Percentiles rank a stretch among this genome's conserved stretches.
phyloP scores from a whole-genome alignment of 2,113 vertebrate species.

The Varanus komodoensis region DNA sequence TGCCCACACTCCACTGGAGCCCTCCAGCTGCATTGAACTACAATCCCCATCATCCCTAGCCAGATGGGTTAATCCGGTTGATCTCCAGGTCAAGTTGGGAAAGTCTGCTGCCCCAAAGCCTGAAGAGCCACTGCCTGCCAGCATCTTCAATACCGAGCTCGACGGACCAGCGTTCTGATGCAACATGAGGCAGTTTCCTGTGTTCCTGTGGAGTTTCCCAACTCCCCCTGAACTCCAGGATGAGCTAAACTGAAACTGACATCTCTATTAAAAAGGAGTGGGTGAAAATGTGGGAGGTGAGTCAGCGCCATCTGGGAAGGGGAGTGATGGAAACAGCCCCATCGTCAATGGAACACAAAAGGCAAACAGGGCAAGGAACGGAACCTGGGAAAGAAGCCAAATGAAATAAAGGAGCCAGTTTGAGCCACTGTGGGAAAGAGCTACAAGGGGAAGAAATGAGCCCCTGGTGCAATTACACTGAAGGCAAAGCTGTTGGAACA shows the following conservation, averaged over 20 bases:
- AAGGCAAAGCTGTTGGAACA: neutral
- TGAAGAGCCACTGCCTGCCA: too few species aligned
- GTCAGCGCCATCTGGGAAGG: conserved; percentile 66
- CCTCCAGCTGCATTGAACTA: too few species aligned
- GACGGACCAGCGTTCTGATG: too few species aligned
- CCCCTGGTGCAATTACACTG: neutral
- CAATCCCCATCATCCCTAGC: too few species aligned
- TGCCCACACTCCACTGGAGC: too few species aligned
- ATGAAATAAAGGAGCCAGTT: conserved; percentile 35
- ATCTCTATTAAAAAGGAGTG: conserved; percentile 15
- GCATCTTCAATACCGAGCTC: too few species aligned
- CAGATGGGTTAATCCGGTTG: too few species aligned
- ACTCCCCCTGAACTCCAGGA: neutral
- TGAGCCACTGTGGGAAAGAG: conserved; percentile 58
- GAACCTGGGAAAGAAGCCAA: conserved; percentile 45
- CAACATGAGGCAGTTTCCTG: too few species aligned
- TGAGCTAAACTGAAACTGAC: conserved; percentile 21
- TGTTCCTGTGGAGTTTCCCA: neutral
- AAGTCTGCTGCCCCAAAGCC: too few species aligned
- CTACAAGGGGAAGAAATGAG: neutral
- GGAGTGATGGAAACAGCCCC: conserved; percentile 65
- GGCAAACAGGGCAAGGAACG: conserved; percentile 50
- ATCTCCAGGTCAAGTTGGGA: too few species aligned
- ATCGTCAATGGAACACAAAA: conserved; percentile 37
- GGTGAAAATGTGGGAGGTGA: conserved; percentile 61